Percentiles rank a stretch among this genome's conserved stretches.
Evolutionary conservation across 2,113 vertebrate species (phyloP).

Genomic region (Petaurus breviceps): DNA sequence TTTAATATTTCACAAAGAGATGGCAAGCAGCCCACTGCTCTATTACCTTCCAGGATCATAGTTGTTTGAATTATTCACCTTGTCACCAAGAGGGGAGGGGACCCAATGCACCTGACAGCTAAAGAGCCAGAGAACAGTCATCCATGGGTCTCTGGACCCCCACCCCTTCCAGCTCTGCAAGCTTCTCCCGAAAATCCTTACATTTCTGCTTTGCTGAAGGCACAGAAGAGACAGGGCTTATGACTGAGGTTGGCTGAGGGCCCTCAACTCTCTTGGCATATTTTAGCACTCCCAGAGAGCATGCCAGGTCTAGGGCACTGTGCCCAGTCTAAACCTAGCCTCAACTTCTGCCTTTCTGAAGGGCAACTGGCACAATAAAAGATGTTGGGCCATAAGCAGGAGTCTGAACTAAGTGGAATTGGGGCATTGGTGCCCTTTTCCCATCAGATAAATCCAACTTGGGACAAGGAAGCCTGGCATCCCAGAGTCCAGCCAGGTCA

Average conservation of each 20-base stretch:
- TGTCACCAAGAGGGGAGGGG: constrained; percentile 68
- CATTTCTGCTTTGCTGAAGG: background rate
- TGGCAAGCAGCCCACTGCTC: constrained; percentile 82
- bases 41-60: constrained; percentile 82
- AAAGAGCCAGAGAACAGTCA: background rate
- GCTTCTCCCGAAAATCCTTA: background rate
- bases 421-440: background rate
- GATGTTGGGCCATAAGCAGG: background rate
- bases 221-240: background rate
- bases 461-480: background rate
- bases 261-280: background rate
- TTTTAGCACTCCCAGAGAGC: background rate
- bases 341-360: background rate
- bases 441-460: background rate
- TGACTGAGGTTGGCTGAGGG: background rate
- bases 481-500: background rate
- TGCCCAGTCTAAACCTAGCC: background rate
- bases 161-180: background rate
- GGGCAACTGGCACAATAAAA: background rate
- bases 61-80: constrained; percentile 85
- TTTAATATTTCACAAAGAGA: constrained; percentile 91
- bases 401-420: background rate
- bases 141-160: background rate
- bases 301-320: background rate
- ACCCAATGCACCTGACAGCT: constrained; percentile 58